A percentile compares a stretch with the other conserved stretches of the same genome.
Conservation (phyloP, 2,888 invertebrate species). For the Monopis laevigella region DNA sequence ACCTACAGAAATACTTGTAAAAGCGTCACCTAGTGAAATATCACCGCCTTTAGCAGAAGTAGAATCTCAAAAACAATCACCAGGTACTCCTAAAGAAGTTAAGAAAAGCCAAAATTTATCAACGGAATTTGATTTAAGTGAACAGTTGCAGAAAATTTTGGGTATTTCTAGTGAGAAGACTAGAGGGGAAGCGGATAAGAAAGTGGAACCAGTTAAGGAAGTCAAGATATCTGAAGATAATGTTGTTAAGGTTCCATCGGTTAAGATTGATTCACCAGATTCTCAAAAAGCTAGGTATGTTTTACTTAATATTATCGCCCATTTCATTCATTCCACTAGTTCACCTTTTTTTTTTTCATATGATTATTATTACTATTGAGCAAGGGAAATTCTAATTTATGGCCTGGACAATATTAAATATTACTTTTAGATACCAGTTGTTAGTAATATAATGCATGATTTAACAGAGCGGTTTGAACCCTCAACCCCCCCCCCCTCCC, state of each 20-base stretch:
- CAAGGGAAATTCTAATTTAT: too few species aligned
- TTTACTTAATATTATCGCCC: not conserved
- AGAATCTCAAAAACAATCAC: conserved; percentile 51
- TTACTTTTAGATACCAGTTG: too few species aligned
- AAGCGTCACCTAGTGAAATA: conserved; percentile 51
- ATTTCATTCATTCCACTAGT: too few species aligned
- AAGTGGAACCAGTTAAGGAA: conserved; percentile 43
- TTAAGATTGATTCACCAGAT: conserved; percentile 61
- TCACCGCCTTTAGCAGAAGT: conserved; percentile 50
- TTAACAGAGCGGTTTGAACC: too few species aligned
- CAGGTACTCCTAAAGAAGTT: conserved; percentile 52
- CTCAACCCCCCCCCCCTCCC: too few species aligned
- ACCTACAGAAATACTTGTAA: conserved; percentile 52
- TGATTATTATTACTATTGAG: too few species aligned
- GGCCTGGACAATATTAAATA: too few species aligned
- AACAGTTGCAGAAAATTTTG: conserved; percentile 58
- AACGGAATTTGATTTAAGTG: conserved; percentile 59
- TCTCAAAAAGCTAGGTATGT: conserved; percentile 44
- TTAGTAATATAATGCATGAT: too few species aligned
- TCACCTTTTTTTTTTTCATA: too few species aligned
- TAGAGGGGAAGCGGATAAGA: conserved; percentile 38
- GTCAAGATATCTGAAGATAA: conserved; percentile 50
- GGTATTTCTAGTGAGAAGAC: conserved; percentile 60
- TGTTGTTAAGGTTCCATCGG: conserved; percentile 40
- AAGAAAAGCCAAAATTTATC: conserved; percentile 61